Conservation (phyloP, 2,113 vertebrate genomes). For the Cygnus atratus region DNA sequence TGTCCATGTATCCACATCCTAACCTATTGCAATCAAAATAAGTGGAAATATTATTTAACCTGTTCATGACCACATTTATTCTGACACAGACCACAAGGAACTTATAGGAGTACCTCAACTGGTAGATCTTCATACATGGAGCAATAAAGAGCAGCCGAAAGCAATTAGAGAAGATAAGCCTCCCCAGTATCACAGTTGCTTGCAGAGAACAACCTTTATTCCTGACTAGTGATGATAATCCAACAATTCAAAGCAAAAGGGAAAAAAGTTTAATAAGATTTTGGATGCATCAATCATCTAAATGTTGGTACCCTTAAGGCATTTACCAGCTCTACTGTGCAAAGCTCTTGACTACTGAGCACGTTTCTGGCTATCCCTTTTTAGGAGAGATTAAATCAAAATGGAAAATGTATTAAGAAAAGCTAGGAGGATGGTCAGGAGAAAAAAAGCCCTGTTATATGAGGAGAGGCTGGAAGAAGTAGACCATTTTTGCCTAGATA, state of each 20-base stretch:
- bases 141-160: not conserved
- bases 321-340: not conserved
- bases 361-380: not conserved
- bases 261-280: not conserved
- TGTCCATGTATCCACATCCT: not conserved
- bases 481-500: not conserved
- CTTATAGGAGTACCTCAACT: not conserved
- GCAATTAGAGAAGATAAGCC: not conserved
- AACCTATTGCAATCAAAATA: not conserved
- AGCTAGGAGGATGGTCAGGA: not conserved
- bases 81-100: not conserved
- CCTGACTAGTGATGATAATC: not conserved
- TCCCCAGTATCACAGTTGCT: not conserved
- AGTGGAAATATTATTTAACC: not conserved
- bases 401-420: not conserved
- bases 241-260: not conserved
- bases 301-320: not conserved
- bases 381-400: not conserved
- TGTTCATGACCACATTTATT: not conserved
- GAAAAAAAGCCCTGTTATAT: not conserved
- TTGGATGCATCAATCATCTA: not conserved
- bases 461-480: not conserved
- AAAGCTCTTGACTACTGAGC: not conserved
- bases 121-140: not conserved
- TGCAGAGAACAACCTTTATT: not conserved